Conservation (phyloP, 2,797 vertebrate species). For the Sebastes steindachneri region DNA sequence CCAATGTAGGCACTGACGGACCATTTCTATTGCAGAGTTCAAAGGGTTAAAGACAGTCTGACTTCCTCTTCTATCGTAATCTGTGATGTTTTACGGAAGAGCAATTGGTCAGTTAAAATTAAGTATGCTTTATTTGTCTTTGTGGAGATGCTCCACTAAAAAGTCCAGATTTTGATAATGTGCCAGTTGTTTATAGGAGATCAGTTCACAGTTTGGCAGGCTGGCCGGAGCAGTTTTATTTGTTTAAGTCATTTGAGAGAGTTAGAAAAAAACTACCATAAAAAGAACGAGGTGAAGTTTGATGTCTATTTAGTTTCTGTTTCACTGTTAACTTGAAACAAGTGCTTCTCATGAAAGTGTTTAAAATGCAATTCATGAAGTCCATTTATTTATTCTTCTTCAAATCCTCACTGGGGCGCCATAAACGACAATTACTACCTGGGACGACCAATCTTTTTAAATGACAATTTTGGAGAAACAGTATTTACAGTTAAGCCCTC, state of each 20-base stretch:
- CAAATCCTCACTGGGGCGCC: neutral
- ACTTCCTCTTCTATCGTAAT: neutral
- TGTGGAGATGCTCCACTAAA: neutral
- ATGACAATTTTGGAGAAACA: conserved; percentile 34
- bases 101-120: neutral
- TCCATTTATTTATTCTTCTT: neutral
- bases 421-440: conserved; percentile 27
- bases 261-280: neutral
- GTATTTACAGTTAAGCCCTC: conserved; percentile 56
- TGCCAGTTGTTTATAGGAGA: neutral
- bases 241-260: neutral
- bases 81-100: conserved; percentile 18
- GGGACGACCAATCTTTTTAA: conserved; percentile 33
- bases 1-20: too few species aligned
- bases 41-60: neutral
- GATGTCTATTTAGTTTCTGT: neutral
- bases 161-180: neutral
- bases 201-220: neutral
- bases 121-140: neutral
- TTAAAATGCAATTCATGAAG: neutral
- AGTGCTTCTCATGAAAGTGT: neutral
- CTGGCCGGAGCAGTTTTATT: neutral
- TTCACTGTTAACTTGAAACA: neutral
- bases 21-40: too few species aligned
- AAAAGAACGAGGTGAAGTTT: neutral